Conservation (phyloP, 1,140 invertebrate species). For the Parapsyche elsis region DNA sequence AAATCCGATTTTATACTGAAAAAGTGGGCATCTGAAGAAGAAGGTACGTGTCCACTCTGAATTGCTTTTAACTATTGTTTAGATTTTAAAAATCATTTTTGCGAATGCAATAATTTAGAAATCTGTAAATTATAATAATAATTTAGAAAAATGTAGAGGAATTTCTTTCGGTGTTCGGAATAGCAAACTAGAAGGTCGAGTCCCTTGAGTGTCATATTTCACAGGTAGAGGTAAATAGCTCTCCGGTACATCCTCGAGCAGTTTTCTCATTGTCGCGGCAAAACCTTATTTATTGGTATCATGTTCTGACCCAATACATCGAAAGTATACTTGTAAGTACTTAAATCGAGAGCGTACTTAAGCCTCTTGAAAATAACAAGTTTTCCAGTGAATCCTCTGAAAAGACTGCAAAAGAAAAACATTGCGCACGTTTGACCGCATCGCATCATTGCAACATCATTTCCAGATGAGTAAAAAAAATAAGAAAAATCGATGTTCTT, state of each 20-base stretch:
- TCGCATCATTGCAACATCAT: too few relatives aligned
- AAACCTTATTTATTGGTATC: slow-evolving; percentile 50
- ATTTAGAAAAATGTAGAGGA: background rate
- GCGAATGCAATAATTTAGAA: too few relatives aligned
- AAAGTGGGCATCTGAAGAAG: background rate
- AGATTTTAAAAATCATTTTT: too few relatives aligned
- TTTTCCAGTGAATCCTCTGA: background rate
- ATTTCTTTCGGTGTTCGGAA: slow-evolving; percentile 22
- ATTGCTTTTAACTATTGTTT: too few relatives aligned
- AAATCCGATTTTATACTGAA: background rate
- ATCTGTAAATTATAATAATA: too few relatives aligned
- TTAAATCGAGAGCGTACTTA: slow-evolving; percentile 22
- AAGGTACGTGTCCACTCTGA: background rate
- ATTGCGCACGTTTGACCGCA: background rate
- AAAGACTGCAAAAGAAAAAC: background rate
- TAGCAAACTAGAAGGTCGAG: slow-evolving; percentile 39
- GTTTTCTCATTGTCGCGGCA: slow-evolving; percentile 49
- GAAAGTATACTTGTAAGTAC: slow-evolving; percentile 9
- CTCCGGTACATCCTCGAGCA: slow-evolving; percentile 25
- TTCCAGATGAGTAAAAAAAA: too few relatives aligned
- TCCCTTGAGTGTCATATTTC: slow-evolving; percentile 48
- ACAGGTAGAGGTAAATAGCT: slow-evolving; percentile 39
- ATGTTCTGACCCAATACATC: slow-evolving; percentile 38
- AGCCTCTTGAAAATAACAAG: background rate
- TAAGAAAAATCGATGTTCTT: too few relatives aligned